These are phyloP conservation scores for Ormyrus labotus DNA, from an alignment of 2,888 invertebrate species.

Conservation along the genomic window DNA sequence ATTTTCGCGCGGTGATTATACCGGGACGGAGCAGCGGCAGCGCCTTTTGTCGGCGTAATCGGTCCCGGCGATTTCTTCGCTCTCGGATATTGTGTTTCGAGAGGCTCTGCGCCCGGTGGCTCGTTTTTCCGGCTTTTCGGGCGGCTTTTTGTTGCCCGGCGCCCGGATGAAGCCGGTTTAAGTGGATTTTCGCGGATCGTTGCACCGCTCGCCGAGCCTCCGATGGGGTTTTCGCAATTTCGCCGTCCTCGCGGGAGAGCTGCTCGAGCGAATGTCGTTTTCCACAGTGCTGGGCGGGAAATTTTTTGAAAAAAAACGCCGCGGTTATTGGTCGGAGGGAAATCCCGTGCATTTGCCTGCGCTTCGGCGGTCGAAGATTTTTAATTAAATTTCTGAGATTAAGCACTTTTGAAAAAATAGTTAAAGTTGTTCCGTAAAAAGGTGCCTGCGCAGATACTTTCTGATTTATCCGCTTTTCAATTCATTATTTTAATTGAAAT, in stretches of 20 bases:
- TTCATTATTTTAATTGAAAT: background rate
- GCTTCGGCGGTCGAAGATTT: no score
- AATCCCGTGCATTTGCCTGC: background rate
- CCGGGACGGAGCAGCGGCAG: background rate
- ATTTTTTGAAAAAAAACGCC: background rate
- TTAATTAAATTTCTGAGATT: background rate
- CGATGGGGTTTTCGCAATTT: conserved; percentile 1
- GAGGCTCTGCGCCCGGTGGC: background rate
- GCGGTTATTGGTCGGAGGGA: background rate
- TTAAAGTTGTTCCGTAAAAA: background rate
- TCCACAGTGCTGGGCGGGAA: background rate
- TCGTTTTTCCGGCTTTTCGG: background rate
- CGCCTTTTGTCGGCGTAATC: conserved; percentile 31
- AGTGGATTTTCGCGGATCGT: conserved; percentile 31
- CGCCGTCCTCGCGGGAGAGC: background rate
- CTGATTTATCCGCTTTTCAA: background rate
- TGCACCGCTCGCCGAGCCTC: conserved; percentile 2
- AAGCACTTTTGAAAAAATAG: background rate
- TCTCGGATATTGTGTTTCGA: conserved; percentile 11
- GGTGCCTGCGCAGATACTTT: background rate
- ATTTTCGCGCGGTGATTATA: conserved; percentile 44
- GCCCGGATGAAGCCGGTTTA: background rate
- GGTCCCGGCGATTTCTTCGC: conserved; percentile 34
- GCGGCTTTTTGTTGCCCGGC: background rate
- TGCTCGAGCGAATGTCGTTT: background rate